Conservation (phyloP, 2,888 invertebrate species). For the Ceratothoa steindachneri region DNA sequence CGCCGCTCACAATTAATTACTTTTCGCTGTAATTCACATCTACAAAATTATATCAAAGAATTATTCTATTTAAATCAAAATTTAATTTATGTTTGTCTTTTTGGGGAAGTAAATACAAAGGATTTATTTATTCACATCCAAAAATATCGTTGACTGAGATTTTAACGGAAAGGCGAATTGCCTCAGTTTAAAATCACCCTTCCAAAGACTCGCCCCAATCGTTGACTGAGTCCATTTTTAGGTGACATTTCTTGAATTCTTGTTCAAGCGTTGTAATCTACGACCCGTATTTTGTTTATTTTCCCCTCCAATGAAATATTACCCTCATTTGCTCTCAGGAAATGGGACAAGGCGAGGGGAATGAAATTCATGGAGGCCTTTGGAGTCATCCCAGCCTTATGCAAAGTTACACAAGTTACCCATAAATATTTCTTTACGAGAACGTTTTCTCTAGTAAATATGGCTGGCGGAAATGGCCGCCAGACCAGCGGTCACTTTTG, state of each 20-base stretch:
- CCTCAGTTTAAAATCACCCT: no score
- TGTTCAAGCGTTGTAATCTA: constrained; percentile 13
- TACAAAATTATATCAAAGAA: no score
- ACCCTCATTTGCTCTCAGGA: constrained; percentile 6
- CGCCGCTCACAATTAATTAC: no score
- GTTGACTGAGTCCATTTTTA: neutral
- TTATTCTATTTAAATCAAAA: no score
- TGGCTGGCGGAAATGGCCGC: constrained; percentile 13
- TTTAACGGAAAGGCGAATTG: no score
- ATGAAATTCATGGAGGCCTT: neutral
- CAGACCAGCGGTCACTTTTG: constrained; percentile 12
- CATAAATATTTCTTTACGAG: constrained; percentile 15
- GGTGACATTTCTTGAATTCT: constrained; percentile 12
- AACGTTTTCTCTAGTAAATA: constrained; percentile 10
- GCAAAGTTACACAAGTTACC: constrained; percentile 13
- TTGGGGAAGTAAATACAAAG: no score
- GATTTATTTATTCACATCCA: no score
- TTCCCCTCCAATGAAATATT: constrained; percentile 12
- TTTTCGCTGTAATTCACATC: no score
- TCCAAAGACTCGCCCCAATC: neutral
- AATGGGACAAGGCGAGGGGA: constrained; percentile 15
- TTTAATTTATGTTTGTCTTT: no score
- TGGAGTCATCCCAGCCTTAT: constrained; percentile 10
- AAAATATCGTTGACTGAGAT: no score
- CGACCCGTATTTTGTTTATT: constrained; percentile 9